Percentiles rank a stretch among this genome's conserved stretches.
phyloP scores from a whole-genome alignment of 1,140 invertebrate species.

The Telenomus remus region DNA sequence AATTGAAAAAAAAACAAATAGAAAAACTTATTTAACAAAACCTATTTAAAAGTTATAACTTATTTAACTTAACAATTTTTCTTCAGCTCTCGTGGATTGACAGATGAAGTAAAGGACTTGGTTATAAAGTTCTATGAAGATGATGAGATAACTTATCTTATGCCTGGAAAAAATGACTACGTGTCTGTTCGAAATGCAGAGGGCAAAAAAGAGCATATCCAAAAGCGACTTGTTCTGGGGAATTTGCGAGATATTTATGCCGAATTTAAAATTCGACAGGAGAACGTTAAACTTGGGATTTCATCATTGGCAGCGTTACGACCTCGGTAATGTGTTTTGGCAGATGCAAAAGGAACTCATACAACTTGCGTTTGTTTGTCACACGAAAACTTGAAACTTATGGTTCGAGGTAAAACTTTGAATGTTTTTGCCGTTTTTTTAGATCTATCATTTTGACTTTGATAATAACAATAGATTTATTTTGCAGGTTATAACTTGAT shows the following conservation, averaged over 20 bases:
- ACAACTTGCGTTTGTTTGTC: slow-evolving; percentile 13
- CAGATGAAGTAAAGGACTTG: too few species aligned
- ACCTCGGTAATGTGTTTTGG: slow-evolving; percentile 6
- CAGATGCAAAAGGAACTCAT: slow-evolving; percentile 2
- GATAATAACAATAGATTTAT: slow-evolving; percentile 1
- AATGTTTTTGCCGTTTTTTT: neutral
- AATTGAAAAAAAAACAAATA: neutral
- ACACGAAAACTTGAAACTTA: slow-evolving; percentile 21
- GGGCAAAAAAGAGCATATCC: neutral
- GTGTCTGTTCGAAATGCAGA: neutral
- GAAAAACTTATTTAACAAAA: too few species aligned
- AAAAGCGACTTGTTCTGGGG: slow-evolving; percentile 2
- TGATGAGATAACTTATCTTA: neutral
- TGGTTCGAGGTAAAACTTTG: slow-evolving; percentile 2
- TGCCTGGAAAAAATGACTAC: neutral
- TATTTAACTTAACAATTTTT: neutral
- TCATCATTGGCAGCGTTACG: slow-evolving; percentile 5
- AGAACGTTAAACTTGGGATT: slow-evolving; percentile 4
- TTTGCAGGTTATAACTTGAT: slow-evolving; percentile 7
- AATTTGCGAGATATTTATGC: slow-evolving; percentile 8
- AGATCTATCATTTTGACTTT: slow-evolving; percentile 1
- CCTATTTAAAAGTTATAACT: too few species aligned
- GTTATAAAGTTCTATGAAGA: too few species aligned
- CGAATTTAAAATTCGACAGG: neutral
- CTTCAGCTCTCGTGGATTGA: neutral